Evolutionary conservation across 2,888 invertebrate genomes (phyloP).

Genomic region (Spicauda simplicius): DNA sequence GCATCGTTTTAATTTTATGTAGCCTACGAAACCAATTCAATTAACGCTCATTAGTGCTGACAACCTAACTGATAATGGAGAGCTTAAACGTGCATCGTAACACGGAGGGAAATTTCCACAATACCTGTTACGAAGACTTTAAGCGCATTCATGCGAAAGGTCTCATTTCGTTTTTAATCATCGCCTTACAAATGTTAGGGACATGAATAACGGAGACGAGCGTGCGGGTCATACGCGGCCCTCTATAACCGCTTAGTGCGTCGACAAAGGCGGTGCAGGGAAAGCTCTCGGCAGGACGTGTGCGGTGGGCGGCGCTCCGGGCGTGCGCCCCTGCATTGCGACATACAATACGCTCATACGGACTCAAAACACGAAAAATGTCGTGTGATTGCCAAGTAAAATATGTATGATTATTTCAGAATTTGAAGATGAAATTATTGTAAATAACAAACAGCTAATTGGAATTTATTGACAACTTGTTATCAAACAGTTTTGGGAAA

Average conservation of each 20-base stretch:
- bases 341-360: constrained; percentile 51
- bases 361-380: background rate
- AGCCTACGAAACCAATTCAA: too few species aligned
- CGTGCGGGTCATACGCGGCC: background rate
- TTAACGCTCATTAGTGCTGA: too few species aligned
- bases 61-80: background rate
- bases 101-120: background rate
- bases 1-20: background rate
- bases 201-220: constrained; percentile 15
- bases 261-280: constrained; percentile 37
- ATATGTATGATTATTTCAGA: background rate
- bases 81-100: background rate
- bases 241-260: constrained; percentile 10
- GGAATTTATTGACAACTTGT: too few species aligned
- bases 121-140: constrained; percentile 10
- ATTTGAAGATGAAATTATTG: too few species aligned
- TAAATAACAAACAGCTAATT: too few species aligned
- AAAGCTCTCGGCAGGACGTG: constrained; percentile 42
- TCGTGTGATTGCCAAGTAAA: background rate
- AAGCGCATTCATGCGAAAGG: background rate
- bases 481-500: background rate
- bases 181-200: constrained; percentile 27
- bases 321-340: constrained; percentile 74
- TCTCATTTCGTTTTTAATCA: constrained; percentile 25
- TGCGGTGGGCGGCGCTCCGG: constrained; percentile 46